phyloP scores from a whole-genome alignment of 2,113 vertebrate species.

The Proterorhinus semilunaris region DNA sequence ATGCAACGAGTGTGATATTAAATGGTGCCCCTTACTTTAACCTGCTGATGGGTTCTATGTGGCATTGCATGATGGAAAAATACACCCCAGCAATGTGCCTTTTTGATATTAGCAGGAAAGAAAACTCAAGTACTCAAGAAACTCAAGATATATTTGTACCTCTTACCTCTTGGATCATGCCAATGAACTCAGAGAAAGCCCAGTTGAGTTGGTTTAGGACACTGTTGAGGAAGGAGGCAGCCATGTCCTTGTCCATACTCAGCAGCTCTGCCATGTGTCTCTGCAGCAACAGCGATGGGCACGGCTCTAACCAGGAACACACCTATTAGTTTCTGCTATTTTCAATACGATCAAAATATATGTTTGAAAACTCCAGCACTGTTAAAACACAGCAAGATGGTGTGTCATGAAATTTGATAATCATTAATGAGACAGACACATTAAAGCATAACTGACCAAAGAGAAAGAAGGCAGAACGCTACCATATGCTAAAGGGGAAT shows the following conservation, averaged over 20 bases:
- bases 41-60: neutral
- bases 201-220: slow-evolving; percentile 99
- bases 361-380: too few relatives aligned
- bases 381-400: too few relatives aligned
- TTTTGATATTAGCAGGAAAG: neutral
- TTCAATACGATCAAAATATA: too few relatives aligned
- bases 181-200: slow-evolving; percentile 98
- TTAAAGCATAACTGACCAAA: neutral
- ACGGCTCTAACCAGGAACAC: slow-evolving; percentile 84
- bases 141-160: neutral
- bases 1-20: neutral
- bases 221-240: slow-evolving; percentile 97
- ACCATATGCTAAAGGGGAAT: neutral
- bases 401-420: too few relatives aligned
- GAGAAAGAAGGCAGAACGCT: neutral
- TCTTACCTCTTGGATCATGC: slow-evolving; percentile 98
- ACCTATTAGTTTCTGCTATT: too few relatives aligned
- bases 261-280: slow-evolving; percentile 94
- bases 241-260: slow-evolving; percentile 86
- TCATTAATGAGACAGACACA: too few relatives aligned
- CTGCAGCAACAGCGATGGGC: slow-evolving; percentile 93
- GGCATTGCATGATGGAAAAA: neutral
- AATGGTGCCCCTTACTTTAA: neutral
- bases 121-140: neutral
- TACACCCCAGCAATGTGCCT: neutral